Evolutionary conservation across 1,140 invertebrate genomes (phyloP), one percentile per base, ranked within the genome.

Genomic region (Aphelenchoides besseyi): DNA sequence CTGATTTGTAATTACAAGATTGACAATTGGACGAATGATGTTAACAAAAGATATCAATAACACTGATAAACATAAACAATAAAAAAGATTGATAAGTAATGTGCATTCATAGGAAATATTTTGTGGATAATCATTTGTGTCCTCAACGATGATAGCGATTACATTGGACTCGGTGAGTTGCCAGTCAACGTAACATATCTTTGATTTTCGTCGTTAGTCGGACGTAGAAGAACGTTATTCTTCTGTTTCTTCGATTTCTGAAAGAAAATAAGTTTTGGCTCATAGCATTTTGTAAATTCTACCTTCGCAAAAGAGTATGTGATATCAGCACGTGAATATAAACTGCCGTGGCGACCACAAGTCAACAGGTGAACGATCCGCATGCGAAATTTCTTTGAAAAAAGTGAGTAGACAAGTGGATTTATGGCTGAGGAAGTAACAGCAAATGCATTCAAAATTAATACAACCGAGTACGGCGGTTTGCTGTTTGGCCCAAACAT

Each of bases 321-420:
- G 32, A 37, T 37, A 16, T 66, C 63, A 3, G 12, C 36, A 16
- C 63, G 30, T 26, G 16, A 32, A 35, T 66, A 36, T 29, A 35
- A 32, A 12, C 16, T 36, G 1, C 63, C 63, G 36, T 66, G 63
- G 16, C 32, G 16, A 16, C 63, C 63, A 53, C 63, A 66, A 0
- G 63, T 32, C 18, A 76, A 37, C 30, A 76, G 18, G 8, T 28
- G 55, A 35, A 55, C 61, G 55, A 79, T 79, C 36, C 79, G 59
- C 9, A 67, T 48, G 18, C 81, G 68, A 59, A 83, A 83, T 55
- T 78, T 70, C 8, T 72, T 73, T 18, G 82, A 84, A 74, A 83
- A 83, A 3, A 83, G 71, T 0, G 82, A 83, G 68, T 83, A 83
- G 16, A 83, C 72, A n/a, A 83, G 70, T n/a, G 82, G 82, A 66